Percentiles rank a stretch among this genome's conserved stretches.
These are phyloP conservation scores for Lapara coniferarum DNA, from an alignment of 2,888 invertebrate species.

Conservation along the genomic window DNA sequence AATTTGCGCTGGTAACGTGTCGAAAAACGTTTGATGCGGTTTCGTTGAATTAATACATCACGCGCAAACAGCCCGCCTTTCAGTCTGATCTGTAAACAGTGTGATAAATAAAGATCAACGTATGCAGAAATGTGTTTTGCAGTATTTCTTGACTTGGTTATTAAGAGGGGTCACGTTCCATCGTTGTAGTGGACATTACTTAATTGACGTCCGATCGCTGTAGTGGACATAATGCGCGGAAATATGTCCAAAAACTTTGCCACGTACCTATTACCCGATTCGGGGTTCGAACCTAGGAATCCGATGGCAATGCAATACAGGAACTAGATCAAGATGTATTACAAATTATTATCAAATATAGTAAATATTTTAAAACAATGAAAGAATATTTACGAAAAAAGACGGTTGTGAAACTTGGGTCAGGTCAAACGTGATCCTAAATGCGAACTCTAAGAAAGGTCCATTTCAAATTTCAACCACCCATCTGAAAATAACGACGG, in stretches of 20 bases:
- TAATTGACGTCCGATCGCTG: too few relatives aligned
- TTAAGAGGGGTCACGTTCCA: too few relatives aligned
- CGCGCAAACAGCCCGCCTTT: not conserved
- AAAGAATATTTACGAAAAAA: not conserved
- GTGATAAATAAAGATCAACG: not conserved
- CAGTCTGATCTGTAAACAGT: not conserved
- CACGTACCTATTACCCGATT: too few relatives aligned
- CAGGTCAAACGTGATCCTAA: slow-evolving; percentile 5
- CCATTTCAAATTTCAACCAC: slow-evolving; percentile 3
- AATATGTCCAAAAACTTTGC: too few relatives aligned
- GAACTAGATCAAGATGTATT: not conserved
- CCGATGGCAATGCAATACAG: too few relatives aligned
- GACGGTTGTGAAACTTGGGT: not conserved
- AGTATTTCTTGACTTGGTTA: too few relatives aligned
- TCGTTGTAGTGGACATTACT: too few relatives aligned
- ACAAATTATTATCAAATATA: not conserved
- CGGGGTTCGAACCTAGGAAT: too few relatives aligned
- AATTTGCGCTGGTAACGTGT: slow-evolving; percentile 8
- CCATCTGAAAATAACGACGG: not conserved
- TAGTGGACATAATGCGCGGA: too few relatives aligned
- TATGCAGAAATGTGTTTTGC: too few relatives aligned
- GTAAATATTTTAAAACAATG: not conserved
- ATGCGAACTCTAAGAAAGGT: slow-evolving; percentile 8
- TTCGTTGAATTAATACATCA: not conserved
- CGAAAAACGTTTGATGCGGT: slow-evolving; percentile 14